Conservation (phyloP, 2,797 vertebrate genomes). For the Gymnoscopelus microlampas region DNA sequence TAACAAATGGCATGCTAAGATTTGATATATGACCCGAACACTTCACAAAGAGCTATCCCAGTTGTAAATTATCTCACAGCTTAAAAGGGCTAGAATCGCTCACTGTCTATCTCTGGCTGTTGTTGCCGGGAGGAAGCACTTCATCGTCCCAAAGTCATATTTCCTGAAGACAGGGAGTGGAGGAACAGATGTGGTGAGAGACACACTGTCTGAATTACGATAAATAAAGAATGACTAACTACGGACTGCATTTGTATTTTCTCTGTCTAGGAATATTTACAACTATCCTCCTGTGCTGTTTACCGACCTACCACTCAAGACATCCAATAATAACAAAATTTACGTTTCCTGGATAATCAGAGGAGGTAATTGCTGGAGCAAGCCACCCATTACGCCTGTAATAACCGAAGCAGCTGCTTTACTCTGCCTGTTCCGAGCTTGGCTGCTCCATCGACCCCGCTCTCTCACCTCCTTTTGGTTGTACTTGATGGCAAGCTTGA, state of each 20-base stretch:
- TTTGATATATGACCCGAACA: conserved; percentile 45
- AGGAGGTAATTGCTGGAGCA: not conserved
- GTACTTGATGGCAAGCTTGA: conserved; percentile 98
- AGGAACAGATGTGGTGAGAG: conserved; percentile 32
- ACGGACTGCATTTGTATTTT: not conserved
- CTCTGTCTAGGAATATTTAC: not conserved
- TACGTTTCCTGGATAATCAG: not conserved
- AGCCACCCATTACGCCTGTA: not conserved
- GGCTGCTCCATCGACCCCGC: too few relatives aligned
- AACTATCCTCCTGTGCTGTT: not conserved
- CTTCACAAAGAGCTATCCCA: conserved; percentile 18
- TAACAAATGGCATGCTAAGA: conserved; percentile 1
- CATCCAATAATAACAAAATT: not conserved
- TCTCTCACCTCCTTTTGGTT: conserved; percentile 95
- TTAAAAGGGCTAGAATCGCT: conserved; percentile 35
- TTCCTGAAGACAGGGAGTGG: conserved; percentile 30
- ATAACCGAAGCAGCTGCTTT: not conserved
- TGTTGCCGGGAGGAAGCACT: conserved; percentile 48
- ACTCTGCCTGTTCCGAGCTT: not conserved
- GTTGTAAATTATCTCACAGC: conserved; percentile 55
- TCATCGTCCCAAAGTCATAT: conserved; percentile 41
- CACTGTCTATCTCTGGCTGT: conserved; percentile 32
- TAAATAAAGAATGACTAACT: conserved; percentile 21
- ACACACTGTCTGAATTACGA: not conserved
- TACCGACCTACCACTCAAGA: not conserved